Conservation (phyloP, 1,140 invertebrate species). For the Tetramorium simillimum region DNA sequence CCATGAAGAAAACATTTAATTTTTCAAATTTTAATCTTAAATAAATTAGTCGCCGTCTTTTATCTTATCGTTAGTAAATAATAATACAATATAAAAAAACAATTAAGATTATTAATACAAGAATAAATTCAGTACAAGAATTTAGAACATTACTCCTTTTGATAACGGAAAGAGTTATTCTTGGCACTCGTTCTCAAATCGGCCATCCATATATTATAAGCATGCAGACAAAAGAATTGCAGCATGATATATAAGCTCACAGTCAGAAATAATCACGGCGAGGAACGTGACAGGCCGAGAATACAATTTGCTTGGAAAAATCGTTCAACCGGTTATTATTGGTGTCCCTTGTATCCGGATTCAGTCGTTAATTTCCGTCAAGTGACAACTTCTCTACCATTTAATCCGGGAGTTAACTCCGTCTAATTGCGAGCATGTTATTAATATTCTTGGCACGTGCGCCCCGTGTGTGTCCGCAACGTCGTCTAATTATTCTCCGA, state of each 20-base stretch:
- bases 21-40: neutral
- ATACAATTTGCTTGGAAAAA: conserved; percentile 43
- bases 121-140: neutral
- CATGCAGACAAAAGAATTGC: conserved; percentile 36
- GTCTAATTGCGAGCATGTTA: conserved; percentile 60
- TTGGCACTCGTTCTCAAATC: conserved; percentile 38
- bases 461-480: neutral
- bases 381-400: conserved; percentile 54
- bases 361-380: conserved; percentile 44
- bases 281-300: conserved; percentile 23
- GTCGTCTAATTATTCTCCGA: conserved; percentile 61
- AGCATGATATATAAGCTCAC: conserved; percentile 17
- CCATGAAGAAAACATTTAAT: too few species aligned
- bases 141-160: neutral
- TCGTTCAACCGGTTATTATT: conserved; percentile 52
- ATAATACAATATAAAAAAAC: neutral
- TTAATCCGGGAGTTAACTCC: conserved; percentile 45
- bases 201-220: conserved; percentile 14
- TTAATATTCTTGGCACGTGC: conserved; percentile 69
- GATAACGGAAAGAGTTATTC: neutral
- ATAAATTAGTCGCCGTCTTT: neutral
- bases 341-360: conserved; percentile 31
- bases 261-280: conserved; percentile 36
- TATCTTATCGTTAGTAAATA: neutral
- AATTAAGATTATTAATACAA: neutral